phyloP scores from a whole-genome alignment of 2,797 vertebrate species.

The Macropodus opercularis region DNA sequence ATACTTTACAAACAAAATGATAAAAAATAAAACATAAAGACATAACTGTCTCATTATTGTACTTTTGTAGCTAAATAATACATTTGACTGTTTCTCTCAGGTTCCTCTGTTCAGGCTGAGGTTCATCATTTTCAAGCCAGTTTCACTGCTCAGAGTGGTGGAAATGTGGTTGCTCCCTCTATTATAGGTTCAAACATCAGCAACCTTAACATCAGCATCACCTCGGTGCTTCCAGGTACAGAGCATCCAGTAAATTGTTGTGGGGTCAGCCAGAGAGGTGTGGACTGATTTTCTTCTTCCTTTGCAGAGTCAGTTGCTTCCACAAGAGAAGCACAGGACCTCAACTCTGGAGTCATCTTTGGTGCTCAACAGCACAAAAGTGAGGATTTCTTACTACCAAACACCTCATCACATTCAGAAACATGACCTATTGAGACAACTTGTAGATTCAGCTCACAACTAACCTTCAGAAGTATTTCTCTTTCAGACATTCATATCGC shows the following conservation, averaged over 20 bases:
- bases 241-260: background rate
- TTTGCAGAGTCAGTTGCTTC: conserved; percentile 30
- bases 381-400: conserved; percentile 23
- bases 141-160: conserved; percentile 43
- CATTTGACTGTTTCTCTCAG: conserved; percentile 9
- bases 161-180: conserved; percentile 51
- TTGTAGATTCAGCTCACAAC: background rate
- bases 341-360: conserved; percentile 1
- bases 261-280: background rate
- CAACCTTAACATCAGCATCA: conserved; percentile 54
- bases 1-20: too few relatives aligned
- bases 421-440: background rate
- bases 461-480: background rate
- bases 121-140: conserved; percentile 37
- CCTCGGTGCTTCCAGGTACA: conserved; percentile 38
- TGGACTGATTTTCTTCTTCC: background rate
- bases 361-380: conserved; percentile 8
- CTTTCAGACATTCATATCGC: conserved; percentile 28
- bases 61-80: background rate
- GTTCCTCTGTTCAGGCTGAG: conserved; percentile 7
- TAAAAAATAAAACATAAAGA: too few relatives aligned
- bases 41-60: too few relatives aligned
- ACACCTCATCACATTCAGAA: background rate
- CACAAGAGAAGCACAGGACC: conserved; percentile 4
- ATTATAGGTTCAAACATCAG: conserved; percentile 39